Base-by-base conservation (phyloP, 2,113 vertebrate species). In the Cervus canadensis region DNA sequence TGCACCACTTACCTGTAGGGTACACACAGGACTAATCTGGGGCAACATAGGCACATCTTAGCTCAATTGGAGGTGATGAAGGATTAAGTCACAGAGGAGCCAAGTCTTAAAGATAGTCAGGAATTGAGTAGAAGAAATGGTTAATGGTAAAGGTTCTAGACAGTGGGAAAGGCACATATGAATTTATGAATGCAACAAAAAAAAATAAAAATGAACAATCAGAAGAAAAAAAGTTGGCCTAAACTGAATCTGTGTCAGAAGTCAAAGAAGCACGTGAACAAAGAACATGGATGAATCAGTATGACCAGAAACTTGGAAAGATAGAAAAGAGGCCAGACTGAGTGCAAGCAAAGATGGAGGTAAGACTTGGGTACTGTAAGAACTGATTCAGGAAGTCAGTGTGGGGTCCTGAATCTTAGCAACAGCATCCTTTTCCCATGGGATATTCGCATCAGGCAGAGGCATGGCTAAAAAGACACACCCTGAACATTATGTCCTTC, bases 121-220 rank as follows among this genome's bases (percentile, higher is more conserved):
- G 25, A 50, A 56, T n/a, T 15, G 76, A 13, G 0, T 1, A 43
- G n/a, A 15, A 26, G 11, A 83, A 17, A 14, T 19, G 45, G 12
- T 8, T 48, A 43, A 9, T 23, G 3, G 43, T 60, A 56, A 87
- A 12, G 7, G 15, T 14, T 78, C 25, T 71, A 7, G n/a, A 26
- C 3, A 2, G 2, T 52, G 1, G 4, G 43, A 71, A 79, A 10
- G 40, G 1, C 45, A 79, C 36, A 6, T 3, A 7, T n/a, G 11
- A 33, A 3, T 4, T 30, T 23, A 85, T 7, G 2, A 26, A 88
- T 11, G 19, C 4, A 30, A 78, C 30, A 79, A 74, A n/a, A n/a
- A 2, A 4, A 74, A 13, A 26, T 7, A 8, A 40, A 45, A 28
- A 28, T 1, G 6, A 12, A 43, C 21, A 40, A 2, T 90, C 36